Evolutionary conservation across 1,140 invertebrate species (phyloP), one percentile per base, ranked within the genome.

Genomic region (Trypoxylus dichotomus): DNA sequence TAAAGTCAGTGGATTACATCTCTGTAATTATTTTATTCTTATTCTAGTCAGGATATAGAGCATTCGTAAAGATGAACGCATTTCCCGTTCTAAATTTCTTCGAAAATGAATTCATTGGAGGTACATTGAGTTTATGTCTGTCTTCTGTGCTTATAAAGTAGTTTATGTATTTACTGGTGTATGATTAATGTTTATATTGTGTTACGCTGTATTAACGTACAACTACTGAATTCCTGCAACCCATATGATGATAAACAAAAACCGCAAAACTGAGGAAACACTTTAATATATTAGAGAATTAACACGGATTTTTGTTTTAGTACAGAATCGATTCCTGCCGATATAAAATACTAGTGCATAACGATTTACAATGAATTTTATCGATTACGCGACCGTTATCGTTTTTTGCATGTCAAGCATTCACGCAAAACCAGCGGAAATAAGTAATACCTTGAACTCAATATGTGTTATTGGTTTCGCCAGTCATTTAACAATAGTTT

Each of bases 211-310:
- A 68, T 29, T 68, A 68, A 68, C 24, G 21, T 37, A 37, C 32
- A 37, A 37, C 32, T 37, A 37, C 19, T 68, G 19, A 68, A 68
- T 68, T 68, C 60, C 24, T 3, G 60, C 27, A 27, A 68, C 19
- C 47, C 47, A 54, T 68, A 11, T 29, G 21, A 60, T 24, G 58
- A 68, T 68, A 68, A 68, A 68, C 60, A 68, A 68, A 68, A 68
- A 68, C 60, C 60, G 60, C 60, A 68, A 68, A 68, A 68, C 60
- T 24, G 24, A 68, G 60, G 60, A 68, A 68, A 29, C 60, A 68
- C 21, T 63, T 63, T 68, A 68, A 24, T 68, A 68, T 68, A 68
- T 68, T 68, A 68, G 21, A 68, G 27, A 68, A 29, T 29, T 68
- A 24, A 24, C 60, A 24, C 60, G 60, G 60, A 27, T 68, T 68